A percentile compares a stretch with the other conserved stretches of the same genome.
Evolutionary conservation across 2,888 invertebrate genomes (phyloP).

Genomic region (Patella depressa): DNA sequence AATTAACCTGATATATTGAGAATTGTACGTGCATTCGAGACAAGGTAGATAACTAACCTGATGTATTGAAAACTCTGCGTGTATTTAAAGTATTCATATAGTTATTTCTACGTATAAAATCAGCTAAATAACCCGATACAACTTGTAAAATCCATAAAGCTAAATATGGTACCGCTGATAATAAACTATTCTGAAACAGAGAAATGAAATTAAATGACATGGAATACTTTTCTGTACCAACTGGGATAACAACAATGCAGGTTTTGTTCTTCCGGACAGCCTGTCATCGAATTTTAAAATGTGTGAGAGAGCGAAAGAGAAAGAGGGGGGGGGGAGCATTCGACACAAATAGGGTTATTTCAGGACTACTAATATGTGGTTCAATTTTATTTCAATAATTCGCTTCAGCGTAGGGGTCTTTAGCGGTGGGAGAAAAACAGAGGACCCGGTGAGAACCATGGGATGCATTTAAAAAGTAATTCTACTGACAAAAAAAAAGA

Average conservation of each 20-base stretch:
- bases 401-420: no score
- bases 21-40: neutral
- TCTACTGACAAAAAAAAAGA: neutral
- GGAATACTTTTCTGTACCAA: no score
- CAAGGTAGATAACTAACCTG: slow-evolving; percentile 41
- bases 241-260: no score
- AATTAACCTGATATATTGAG: no score
- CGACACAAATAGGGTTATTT: no score
- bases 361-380: no score
- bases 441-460: neutral
- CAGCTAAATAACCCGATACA: slow-evolving; percentile 85
- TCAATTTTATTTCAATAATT: no score
- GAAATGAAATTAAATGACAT: neutral
- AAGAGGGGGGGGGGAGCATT: no score
- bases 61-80: slow-evolving; percentile 49
- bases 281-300: no score
- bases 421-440: no score
- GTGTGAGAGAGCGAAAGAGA: no score
- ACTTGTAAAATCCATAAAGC: slow-evolving; percentile 88
- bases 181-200: slow-evolving; percentile 81
- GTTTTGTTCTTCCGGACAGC: no score
- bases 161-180: slow-evolving; percentile 89
- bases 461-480: neutral
- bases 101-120: slow-evolving; percentile 77
- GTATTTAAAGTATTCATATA: slow-evolving; percentile 51